These are phyloP conservation scores for Rhinopomastus cyanomelas DNA, from an alignment of 2,113 vertebrate genomes.

Conservation along the genomic window DNA sequence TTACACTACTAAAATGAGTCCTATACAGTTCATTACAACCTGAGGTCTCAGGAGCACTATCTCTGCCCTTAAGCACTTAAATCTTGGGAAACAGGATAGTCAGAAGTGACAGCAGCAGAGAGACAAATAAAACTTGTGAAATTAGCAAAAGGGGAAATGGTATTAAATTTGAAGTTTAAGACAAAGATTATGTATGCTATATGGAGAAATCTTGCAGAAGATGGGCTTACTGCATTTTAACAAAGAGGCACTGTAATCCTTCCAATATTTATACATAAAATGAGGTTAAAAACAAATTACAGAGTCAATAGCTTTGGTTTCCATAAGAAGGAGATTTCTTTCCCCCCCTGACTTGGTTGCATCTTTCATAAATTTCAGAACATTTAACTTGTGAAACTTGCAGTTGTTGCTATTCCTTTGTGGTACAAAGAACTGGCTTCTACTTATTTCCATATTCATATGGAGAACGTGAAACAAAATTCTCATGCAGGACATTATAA, in stretches of 20 bases:
- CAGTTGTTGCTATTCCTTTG: background rate
- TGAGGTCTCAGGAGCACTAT: background rate
- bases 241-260: background rate
- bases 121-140: background rate
- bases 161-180: background rate
- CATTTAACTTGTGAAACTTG: background rate
- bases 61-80: background rate
- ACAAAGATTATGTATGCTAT: background rate
- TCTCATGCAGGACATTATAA: background rate
- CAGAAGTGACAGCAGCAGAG: background rate
- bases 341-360: background rate
- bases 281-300: background rate
- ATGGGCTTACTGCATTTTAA: background rate
- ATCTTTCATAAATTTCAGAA: background rate
- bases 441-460: background rate
- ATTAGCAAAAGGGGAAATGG: background rate
- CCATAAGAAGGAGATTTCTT: background rate
- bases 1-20: background rate
- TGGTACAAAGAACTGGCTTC: background rate
- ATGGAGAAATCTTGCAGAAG: background rate
- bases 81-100: background rate
- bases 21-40: background rate
- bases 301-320: background rate
- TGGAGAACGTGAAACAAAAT: background rate
- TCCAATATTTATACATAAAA: background rate